Evolutionary conservation across 2,888 invertebrate genomes (phyloP), one percentile per base, ranked within the genome.

Genomic region (Cactoblastis cactorum): DNA sequence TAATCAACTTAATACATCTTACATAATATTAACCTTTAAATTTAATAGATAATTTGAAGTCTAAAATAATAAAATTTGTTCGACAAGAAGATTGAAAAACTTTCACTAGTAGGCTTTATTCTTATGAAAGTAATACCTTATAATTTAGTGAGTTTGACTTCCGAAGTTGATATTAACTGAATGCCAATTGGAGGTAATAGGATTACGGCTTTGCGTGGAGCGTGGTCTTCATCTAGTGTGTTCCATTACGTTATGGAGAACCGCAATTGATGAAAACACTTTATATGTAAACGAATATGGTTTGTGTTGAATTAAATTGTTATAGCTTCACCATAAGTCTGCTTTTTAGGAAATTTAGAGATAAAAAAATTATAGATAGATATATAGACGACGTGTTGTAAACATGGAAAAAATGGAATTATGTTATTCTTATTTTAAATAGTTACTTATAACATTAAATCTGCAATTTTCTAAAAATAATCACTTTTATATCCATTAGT

Each of bases 271-370:
- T 35, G 34, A 14, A 35, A 35, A 35, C 54, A 56, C 59, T 59
- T 61, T 58, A 58, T 63, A 28, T 28, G 1, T 28, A 28, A 9
- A 28, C 6, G 8, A 6, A 6, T 28, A 28, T 9, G 28, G n/a
- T n/a, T 22, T 22, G 22, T 22, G 28, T 9, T 28, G 8, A 28
- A 6, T 8, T 28, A 6, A 28, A 28, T 3, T 9, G 6, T 22
- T 3, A 6, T 22, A 3, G 22, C 22, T 22, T n/a, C n/a, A n/a
- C n/a, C n/a, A n/a, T n/a, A 6, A 22, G 3, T 22, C 6, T 22
- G 22, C 22, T 22, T 6, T 22, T 22, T 22, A 22, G 22, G 22
- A 22, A 22, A 4, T 32, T 32, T 32, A 9, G 32, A 32, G 32
- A 9, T 22, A 22, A 22, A 22, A 22, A 6, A n/a, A n/a, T n/a